Evolutionary conservation across 1,140 invertebrate genomes (phyloP).

Genomic region (Aphidius ervi): DNA sequence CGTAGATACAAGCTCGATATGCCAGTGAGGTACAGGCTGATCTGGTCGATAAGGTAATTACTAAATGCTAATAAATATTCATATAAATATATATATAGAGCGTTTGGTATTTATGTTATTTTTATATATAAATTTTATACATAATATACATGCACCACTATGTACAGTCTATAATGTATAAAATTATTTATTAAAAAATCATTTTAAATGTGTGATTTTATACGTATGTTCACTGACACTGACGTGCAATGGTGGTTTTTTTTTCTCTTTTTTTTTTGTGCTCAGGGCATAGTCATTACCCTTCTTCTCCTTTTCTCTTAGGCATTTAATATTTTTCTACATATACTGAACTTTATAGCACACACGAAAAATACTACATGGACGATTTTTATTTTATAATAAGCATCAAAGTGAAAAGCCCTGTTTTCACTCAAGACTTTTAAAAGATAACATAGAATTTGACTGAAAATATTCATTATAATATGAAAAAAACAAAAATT

Average conservation of each 20-base stretch:
- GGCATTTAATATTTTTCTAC: conserved; percentile 9
- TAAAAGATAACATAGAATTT: background rate
- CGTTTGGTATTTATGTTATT: conserved; percentile 25
- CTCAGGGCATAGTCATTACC: background rate
- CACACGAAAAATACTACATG: too few relatives aligned
- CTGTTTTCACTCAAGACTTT: too few relatives aligned
- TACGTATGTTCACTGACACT: too few relatives aligned
- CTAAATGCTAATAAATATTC: conserved; percentile 42
- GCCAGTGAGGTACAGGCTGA: conserved; percentile 37
- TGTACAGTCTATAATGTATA: conserved; percentile 3
- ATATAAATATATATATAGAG: conserved; percentile 7
- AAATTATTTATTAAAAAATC: background rate
- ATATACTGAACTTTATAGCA: background rate
- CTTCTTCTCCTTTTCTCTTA: background rate
- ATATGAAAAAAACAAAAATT: background rate
- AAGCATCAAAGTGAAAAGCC: too few relatives aligned
- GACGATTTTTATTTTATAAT: too few relatives aligned
- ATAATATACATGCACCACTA: conserved; percentile 3
- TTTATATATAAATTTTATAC: conserved; percentile 14
- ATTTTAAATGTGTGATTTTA: too few relatives aligned
- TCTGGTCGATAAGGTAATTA: conserved; percentile 47
- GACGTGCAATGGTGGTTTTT: too few relatives aligned
- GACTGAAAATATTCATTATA: background rate
- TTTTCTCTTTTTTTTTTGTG: too few relatives aligned
- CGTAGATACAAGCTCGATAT: conserved; percentile 47